Percentiles rank a stretch among this genome's conserved stretches.
These are phyloP conservation scores for Meteorus cinctellus DNA, from an alignment of 2,888 invertebrate genomes.

Conservation along the genomic window DNA sequence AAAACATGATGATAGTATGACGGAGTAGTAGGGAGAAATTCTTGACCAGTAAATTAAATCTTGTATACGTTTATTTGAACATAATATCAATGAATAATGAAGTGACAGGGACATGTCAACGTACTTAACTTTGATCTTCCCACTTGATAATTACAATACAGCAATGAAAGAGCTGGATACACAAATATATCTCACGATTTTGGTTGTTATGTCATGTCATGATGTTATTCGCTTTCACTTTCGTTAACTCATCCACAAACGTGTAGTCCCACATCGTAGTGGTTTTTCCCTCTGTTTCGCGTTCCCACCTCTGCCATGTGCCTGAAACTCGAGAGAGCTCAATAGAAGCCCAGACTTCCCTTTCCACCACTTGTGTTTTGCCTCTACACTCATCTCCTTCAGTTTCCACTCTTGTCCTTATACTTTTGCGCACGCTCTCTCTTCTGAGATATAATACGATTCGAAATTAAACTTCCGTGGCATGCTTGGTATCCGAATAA, in stretches of 20 bases:
- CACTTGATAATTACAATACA: no score
- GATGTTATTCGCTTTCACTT: constrained; percentile 19
- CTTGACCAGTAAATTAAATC: no score
- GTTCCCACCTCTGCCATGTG: constrained; percentile 36
- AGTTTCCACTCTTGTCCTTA: constrained; percentile 32
- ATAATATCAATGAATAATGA: no score
- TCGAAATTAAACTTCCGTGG: constrained; percentile 70
- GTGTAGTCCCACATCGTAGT: not conserved
- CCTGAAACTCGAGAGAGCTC: not conserved
- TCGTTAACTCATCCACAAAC: constrained; percentile 3
- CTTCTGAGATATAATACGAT: constrained; percentile 66
- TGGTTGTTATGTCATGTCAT: constrained; percentile 13
- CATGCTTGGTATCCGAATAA: constrained; percentile 69
- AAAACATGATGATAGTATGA: no score
- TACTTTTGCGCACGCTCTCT: constrained; percentile 37
- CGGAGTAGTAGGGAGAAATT: no score
- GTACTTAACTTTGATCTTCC: no score
- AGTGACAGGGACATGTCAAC: no score
- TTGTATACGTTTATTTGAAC: no score
- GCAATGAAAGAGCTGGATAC: not conserved
- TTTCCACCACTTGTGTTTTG: constrained; percentile 7
- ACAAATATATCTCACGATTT: not conserved
- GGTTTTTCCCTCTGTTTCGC: constrained; percentile 23
- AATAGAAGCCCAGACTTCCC: constrained; percentile 12
- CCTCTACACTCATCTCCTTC: constrained; percentile 13